Percentiles rank a stretch among this genome's conserved stretches.
phyloP scores from a whole-genome alignment of 1,140 invertebrate genomes.

The Amphibalanus amphitrite region DNA sequence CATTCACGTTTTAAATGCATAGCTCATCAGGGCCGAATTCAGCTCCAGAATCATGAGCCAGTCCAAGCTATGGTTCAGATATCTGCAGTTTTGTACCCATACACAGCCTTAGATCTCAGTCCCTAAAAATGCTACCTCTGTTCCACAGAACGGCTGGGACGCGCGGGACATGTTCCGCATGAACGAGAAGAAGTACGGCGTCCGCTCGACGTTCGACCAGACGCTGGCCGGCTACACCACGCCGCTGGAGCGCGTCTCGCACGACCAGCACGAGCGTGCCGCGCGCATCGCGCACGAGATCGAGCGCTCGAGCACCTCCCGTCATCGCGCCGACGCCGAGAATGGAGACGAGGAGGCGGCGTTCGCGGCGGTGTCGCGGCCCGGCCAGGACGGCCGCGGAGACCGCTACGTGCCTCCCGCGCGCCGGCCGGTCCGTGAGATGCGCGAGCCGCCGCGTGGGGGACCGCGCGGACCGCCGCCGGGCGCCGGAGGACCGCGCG shows the following conservation, averaged over 20 bases:
- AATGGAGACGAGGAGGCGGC: conserved; percentile 74
- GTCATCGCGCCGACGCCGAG: conserved; percentile 61
- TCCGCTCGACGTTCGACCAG: conserved; percentile 71
- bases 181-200: conserved; percentile 77
- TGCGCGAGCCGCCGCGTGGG: conserved; percentile 35
- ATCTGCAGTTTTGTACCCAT: too few species aligned
- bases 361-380: conserved; percentile 13
- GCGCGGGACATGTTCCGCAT: conserved; percentile 83
- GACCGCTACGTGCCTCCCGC: conserved; percentile 58
- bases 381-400: conserved; percentile 38
- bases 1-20: too few species aligned
- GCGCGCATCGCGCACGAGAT: conserved; percentile 76
- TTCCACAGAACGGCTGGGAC: conserved; percentile 66
- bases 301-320: conserved; percentile 60
- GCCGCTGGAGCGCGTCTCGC: conserved; percentile 45
- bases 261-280: conserved; percentile 66
- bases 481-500: conserved; percentile 10
- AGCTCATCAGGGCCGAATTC: too few species aligned
- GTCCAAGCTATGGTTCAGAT: too few species aligned
- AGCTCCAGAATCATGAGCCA: too few species aligned
- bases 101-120: too few species aligned
- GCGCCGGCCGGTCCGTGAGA: conserved; percentile 40
- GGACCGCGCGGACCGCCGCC: conserved; percentile 30
- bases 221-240: conserved; percentile 72
- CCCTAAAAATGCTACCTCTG: not conserved